A percentile compares a stretch with the other conserved stretches of the same genome.
Conservation (phyloP, 37 sponge, comb jelly and placozoan species). For the Hexactinellida sp. region DNA sequence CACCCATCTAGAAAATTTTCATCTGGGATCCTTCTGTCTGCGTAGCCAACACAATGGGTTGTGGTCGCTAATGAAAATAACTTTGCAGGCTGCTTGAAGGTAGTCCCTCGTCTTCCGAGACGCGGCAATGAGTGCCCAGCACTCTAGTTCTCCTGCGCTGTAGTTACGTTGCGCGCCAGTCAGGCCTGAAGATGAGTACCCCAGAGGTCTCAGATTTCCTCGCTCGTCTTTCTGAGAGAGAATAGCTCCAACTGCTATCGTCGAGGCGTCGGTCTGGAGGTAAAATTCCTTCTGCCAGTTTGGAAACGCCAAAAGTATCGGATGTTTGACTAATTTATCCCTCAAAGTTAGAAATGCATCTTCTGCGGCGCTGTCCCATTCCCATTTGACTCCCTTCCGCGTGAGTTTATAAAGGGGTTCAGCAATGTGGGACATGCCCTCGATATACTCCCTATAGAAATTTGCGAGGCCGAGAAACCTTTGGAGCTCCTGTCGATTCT, state of each 20-base stretch:
- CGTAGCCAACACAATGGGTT: background rate
- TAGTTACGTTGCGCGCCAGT: background rate
- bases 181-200: too few relatives aligned
- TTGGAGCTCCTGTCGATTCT: background rate
- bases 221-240: background rate
- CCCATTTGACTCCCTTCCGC: background rate
- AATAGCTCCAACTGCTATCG: background rate
- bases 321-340: background rate
- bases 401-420: too few relatives aligned
- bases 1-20: background rate
- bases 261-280: background rate
- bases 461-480: background rate
- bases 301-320: background rate
- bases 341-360: background rate
- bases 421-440: background rate
- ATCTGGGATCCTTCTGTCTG: background rate
- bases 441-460: background rate
- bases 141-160: too few relatives aligned
- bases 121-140: background rate
- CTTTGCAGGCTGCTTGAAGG: background rate
- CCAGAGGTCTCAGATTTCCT: background rate
- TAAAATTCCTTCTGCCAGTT: background rate
- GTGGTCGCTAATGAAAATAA: background rate
- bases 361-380: background rate
- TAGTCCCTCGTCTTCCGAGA: background rate